phyloP scores from a whole-genome alignment of 2,888 invertebrate genomes.

The Gastracanthus pulcherrimus region DNA sequence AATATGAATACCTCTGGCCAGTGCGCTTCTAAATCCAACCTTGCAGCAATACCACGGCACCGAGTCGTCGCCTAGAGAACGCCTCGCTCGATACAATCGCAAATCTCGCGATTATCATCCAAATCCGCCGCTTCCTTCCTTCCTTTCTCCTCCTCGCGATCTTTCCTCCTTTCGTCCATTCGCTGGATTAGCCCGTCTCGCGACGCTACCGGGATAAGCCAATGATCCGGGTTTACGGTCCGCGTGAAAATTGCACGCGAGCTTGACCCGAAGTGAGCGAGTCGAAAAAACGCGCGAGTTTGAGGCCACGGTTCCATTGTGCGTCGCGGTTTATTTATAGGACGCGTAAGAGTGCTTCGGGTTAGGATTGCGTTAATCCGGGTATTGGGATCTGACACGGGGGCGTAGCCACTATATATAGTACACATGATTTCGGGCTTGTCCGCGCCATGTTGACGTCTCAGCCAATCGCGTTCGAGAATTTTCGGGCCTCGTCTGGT shows the following conservation, averaged over 20 bases:
- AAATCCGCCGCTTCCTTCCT: neutral
- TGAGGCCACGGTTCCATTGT: neutral
- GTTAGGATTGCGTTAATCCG: too few species aligned
- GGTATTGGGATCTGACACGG: too few species aligned
- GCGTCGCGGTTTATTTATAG: neutral
- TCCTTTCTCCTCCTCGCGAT: neutral
- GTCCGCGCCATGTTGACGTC: too few species aligned
- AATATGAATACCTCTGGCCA: too few species aligned
- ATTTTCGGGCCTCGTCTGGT: too few species aligned
- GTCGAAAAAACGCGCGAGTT: neutral
- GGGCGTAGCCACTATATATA: too few species aligned
- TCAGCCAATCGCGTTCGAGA: too few species aligned
- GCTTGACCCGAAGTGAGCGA: neutral
- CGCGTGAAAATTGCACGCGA: slow-evolving; percentile 36
- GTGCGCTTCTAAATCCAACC: too few species aligned
- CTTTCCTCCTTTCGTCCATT: neutral
- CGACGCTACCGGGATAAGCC: slow-evolving; percentile 18
- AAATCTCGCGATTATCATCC: slow-evolving; percentile 32
- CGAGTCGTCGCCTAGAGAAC: too few species aligned
- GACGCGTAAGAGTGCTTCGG: neutral
- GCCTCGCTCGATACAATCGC: neutral
- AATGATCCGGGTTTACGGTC: slow-evolving; percentile 42
- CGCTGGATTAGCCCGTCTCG: slow-evolving; percentile 12
- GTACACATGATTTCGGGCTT: too few species aligned
- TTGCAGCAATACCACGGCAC: too few species aligned